Evolutionary conservation across 2,113 vertebrate genomes (phyloP), one percentile per base, ranked within the genome.

Genomic region (Lamprologus sp.): DNA sequence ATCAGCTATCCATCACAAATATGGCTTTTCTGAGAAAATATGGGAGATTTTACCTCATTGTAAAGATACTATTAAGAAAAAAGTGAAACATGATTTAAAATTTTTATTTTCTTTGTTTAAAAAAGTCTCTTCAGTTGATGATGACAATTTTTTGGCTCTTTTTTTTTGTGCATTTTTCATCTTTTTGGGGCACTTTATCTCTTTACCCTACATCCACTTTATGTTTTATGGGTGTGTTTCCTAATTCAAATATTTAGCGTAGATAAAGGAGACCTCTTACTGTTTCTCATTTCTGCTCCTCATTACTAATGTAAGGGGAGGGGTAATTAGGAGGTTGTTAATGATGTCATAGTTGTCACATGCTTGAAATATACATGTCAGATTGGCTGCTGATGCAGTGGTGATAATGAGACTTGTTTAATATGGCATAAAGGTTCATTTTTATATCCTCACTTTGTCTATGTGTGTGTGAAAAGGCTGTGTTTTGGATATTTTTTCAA

Each of bases 321-420:
- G 84, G 53, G n/a, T 89, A 80, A 84, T 93, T 86, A 86, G 77
- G 31, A 33, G 86, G 85, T 79, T 83, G 84, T 89, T 86, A 87
- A 89, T 84, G 85, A 88, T 82, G 87, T 83, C 84, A 88, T 42
- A 21, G 65, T 35, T 37, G 84, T 89, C 87, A 73, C 80, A 84
- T 63, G 63, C 79, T 73, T n/a, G 83, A 81, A 82, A 85, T 79
- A 13, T 60, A 60, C 81, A 85, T 70, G 84, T 87, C 70, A 87
- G 51, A 28, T 26, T 13, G 79, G 54, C 82, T 87, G 82, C 80
- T 68, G 81, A 89, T 68, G 60, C 33, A 51, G 47, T 4, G 35
- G 10, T 47, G 35, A 56, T 73, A 75, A 84, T 37, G 21, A 84
- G 19, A 70, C 14, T 60, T 40, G 68, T 87, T 84, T 84, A 79